Evolutionary conservation across 2,113 vertebrate genomes (phyloP).

Genomic region (Colossoma macropomum): DNA sequence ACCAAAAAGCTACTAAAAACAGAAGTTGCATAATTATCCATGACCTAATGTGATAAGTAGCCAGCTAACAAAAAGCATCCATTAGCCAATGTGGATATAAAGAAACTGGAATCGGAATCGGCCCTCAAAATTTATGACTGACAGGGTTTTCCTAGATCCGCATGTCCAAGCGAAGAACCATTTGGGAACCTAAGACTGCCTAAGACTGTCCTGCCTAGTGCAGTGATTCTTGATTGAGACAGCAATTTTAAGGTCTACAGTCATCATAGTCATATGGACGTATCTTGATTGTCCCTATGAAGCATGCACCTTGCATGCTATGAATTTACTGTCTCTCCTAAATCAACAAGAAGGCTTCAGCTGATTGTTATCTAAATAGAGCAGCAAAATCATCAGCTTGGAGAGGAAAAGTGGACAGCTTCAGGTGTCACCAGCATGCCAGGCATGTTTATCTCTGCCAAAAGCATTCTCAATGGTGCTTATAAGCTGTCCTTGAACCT

Average conservation of each 20-base stretch:
- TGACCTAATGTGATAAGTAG: too few species aligned
- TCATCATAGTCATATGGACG: slow-evolving; percentile 30
- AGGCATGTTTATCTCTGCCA: slow-evolving; percentile 33
- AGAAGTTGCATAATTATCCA: too few species aligned
- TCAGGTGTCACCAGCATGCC: slow-evolving; percentile 27
- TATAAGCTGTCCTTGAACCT: slow-evolving; percentile 52
- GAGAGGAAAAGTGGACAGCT: slow-evolving; percentile 40
- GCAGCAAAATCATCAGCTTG: slow-evolving; percentile 27
- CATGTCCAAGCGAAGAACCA: background rate
- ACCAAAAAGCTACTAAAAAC: too few species aligned
- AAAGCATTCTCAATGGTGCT: slow-evolving; percentile 34
- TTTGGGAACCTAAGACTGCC: background rate
- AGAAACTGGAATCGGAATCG: too few species aligned
- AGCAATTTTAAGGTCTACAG: slow-evolving; percentile 15
- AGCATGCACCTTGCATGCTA: background rate
- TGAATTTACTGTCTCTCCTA: slow-evolving; percentile 24
- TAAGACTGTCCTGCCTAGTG: background rate
- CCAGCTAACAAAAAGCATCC: too few species aligned
- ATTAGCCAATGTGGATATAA: too few species aligned
- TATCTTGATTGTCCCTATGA: slow-evolving; percentile 7
- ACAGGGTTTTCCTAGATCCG: too few species aligned
- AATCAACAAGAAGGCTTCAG: slow-evolving; percentile 35
- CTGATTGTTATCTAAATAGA: slow-evolving; percentile 46
- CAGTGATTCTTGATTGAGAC: background rate
- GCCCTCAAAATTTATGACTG: too few species aligned